These are phyloP conservation scores for Limonius californicus DNA, from an alignment of 1,140 invertebrate genomes.

Conservation along the genomic window DNA sequence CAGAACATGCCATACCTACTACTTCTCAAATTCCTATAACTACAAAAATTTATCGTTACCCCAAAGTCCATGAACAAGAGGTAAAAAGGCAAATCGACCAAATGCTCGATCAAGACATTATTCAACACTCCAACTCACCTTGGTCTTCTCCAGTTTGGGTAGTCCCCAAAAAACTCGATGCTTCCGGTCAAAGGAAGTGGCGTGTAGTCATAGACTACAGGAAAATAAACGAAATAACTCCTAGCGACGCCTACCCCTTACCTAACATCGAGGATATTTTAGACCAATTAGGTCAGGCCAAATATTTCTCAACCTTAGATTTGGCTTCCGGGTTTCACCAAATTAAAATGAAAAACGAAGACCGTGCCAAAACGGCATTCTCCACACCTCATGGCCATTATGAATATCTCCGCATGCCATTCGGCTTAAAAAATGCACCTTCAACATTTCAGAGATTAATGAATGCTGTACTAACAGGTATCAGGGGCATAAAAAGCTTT, in stretches of 20 bases:
- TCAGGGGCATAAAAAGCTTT: slow-evolving; percentile 36
- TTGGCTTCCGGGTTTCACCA: too few species aligned
- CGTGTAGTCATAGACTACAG: slow-evolving; percentile 33
- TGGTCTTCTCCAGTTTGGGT: slow-evolving; percentile 37
- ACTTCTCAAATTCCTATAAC: slow-evolving; percentile 21
- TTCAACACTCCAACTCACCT: slow-evolving; percentile 33
- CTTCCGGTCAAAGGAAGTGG: slow-evolving; percentile 37
- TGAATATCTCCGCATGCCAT: slow-evolving; percentile 40
- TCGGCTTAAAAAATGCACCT: slow-evolving; percentile 41
- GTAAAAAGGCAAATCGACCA: slow-evolving; percentile 30
- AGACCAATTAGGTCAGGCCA: too few species aligned
- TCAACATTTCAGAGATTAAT: slow-evolving; percentile 42
- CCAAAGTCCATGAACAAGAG: slow-evolving; percentile 31
- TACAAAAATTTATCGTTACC: slow-evolving; percentile 31
- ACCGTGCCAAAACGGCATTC: slow-evolving; percentile 50
- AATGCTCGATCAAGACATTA: slow-evolving; percentile 33
- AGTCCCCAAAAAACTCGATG: slow-evolving; percentile 41
- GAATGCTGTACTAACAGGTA: slow-evolving; percentile 38
- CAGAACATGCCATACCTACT: slow-evolving; percentile 22
- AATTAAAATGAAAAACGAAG: too few species aligned
- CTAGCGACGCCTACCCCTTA: slow-evolving; percentile 22
- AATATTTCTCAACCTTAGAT: too few species aligned
- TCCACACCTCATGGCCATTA: slow-evolving; percentile 35
- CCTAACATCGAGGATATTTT: slow-evolving; percentile 50
- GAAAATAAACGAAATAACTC: slow-evolving; percentile 39